These are phyloP conservation scores for Scytalopus superciliaris DNA, from an alignment of 2,113 vertebrate species.

Conservation along the genomic window DNA sequence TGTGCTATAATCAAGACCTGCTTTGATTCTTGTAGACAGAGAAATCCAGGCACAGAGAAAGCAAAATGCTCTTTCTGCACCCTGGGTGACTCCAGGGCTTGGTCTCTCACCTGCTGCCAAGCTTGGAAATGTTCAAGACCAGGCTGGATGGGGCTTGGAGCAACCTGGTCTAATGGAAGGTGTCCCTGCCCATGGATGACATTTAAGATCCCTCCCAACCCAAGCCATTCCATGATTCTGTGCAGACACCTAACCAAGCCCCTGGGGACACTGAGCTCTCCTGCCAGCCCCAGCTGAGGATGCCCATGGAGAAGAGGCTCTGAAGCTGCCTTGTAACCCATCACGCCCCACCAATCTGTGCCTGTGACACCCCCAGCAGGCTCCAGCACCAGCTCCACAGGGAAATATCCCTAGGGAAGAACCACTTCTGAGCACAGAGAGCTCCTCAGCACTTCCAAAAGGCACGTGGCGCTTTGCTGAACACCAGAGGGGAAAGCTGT, in stretches of 20 bases:
- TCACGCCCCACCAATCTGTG: accelerated
- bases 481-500: background rate
- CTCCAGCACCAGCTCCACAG: background rate
- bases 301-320: background rate
- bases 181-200: background rate
- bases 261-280: background rate
- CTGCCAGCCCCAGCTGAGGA: background rate
- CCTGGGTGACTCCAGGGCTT: background rate
- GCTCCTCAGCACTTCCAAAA: background rate
- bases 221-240: background rate
- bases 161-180: background rate
- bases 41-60: background rate
- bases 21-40: background rate
- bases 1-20: background rate
- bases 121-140: background rate
- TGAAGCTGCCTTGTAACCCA: background rate
- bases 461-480: background rate
- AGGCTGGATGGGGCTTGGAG: background rate
- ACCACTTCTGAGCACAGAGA: background rate
- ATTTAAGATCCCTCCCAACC: background rate
- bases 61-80: background rate
- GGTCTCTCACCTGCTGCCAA: background rate
- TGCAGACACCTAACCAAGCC: background rate
- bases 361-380: background rate
- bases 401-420: background rate